Evolutionary conservation across 2,113 vertebrate genomes (phyloP), one percentile per base, ranked within the genome.

Genomic region (Cynopterus brachyotis): DNA sequence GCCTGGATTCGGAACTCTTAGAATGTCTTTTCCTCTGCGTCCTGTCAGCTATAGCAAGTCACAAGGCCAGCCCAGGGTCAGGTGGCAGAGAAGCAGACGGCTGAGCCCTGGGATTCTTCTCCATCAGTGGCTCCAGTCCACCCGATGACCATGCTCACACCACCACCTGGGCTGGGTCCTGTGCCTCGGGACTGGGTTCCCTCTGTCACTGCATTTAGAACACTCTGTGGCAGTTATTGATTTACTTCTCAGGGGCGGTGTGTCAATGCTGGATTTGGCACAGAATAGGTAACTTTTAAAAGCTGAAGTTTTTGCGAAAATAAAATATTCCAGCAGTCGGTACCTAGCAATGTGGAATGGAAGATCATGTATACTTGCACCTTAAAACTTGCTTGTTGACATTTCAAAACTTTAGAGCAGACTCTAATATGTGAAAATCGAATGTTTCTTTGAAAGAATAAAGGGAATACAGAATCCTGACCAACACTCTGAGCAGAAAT

Each of bases 391-490:
- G 62, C 37, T 53, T 60, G 40, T 42, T 70, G 70, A 66, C 40
- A 10, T 84, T 73, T 35, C 60, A 84, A 45, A 53, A 67, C 12
- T 59, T 72, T n/a, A 64, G n/a, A 47, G 57, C 15, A 89, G 53
- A 53, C 15, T 42, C 37, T 62, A 42, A 53, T 45, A 24, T 62
- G 70, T 78, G 55, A 87, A 89, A 60, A 69, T 37, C 7, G 30
- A 92, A 37, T 93, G 53, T 89, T 85, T 95, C 60, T 89, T 79
- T 78, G 9, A 83, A 87, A 82, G 82, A 50, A 45, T 50, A 66
- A 62, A 79, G 69, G 24, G 1, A 4, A 6, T 47, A 81, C 50
- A 85, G 45, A 81, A 40, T 69, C 62, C 28, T 73, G 8, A 53
- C 6, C 35, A 89, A 60, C 7, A 69, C 47, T 96, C 40, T 86